Evolutionary conservation across 1,140 invertebrate species (phyloP).

Genomic region (Parasteatoda tepidariorum): DNA sequence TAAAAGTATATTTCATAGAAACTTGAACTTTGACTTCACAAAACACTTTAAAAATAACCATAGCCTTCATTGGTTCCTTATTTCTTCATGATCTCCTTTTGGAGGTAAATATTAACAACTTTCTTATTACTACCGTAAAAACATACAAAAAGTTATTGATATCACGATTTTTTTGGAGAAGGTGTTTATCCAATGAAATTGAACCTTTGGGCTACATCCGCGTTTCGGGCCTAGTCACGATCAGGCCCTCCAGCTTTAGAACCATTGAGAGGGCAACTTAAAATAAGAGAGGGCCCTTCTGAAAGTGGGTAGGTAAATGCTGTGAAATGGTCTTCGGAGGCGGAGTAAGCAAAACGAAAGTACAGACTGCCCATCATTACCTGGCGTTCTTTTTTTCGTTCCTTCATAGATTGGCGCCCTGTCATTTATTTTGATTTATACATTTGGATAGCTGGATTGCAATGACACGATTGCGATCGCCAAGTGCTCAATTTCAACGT

Average conservation of each 20-base stretch:
- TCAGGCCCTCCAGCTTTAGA: constrained; percentile 10
- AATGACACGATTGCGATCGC: constrained; percentile 31
- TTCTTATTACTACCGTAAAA: neutral
- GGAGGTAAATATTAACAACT: neutral
- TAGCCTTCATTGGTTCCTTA: no score
- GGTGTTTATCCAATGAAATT: neutral
- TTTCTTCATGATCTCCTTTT: no score
- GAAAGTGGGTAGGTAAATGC: constrained; percentile 35
- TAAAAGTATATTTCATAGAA: no score
- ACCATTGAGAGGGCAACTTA: constrained; percentile 19
- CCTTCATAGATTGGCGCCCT: constrained; percentile 32
- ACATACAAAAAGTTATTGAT: neutral
- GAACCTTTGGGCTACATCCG: neutral
- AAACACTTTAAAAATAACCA: no score
- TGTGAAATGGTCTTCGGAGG: constrained; percentile 20
- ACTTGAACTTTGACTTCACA: no score
- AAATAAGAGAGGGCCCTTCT: neutral
- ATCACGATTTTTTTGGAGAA: neutral
- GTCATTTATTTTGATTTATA: constrained; percentile 55
- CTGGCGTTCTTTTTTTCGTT: neutral
- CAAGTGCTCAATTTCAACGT: constrained; percentile 7
- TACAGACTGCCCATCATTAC: constrained; percentile 42
- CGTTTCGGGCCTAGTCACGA: neutral
- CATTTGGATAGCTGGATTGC: constrained; percentile 12
- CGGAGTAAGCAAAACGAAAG: constrained; percentile 16